Evolutionary conservation across 2,113 vertebrate species (phyloP).

Genomic region (Pithys albifrons): DNA sequence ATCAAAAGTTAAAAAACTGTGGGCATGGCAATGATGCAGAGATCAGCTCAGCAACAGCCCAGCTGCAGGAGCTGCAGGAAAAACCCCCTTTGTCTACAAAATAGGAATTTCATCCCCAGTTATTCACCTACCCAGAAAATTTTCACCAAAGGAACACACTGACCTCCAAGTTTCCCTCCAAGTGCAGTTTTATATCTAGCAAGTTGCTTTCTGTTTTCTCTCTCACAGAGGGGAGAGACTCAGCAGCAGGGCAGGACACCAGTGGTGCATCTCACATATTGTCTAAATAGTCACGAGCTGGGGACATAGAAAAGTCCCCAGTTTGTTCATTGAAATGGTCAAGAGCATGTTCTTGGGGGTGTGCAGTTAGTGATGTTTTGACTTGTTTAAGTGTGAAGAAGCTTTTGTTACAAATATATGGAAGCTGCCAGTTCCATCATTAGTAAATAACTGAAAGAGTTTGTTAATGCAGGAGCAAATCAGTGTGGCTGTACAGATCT

Average conservation of each 20-base stretch:
- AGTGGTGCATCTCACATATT: accelerated
- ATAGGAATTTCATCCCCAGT: neutral
- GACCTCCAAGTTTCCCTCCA: neutral
- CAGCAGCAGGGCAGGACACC: neutral
- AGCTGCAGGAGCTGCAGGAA: neutral
- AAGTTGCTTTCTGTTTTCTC: neutral
- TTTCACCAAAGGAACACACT: neutral
- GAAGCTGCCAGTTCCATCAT: neutral
- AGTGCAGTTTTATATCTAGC: neutral
- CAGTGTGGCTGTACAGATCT: neutral
- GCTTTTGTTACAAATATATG: neutral
- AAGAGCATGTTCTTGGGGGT: neutral
- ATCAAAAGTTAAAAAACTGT: neutral
- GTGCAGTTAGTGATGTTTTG: neutral
- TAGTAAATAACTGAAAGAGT: neutral
- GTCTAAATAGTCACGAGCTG: neutral
- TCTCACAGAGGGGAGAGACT: neutral
- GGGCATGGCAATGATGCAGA: accelerated
- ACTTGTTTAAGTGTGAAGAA: neutral
- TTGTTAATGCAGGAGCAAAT: neutral
- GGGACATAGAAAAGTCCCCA: neutral
- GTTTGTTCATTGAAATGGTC: neutral
- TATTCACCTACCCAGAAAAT: neutral
- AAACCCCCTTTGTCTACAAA: neutral
- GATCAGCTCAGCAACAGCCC: neutral